A percentile compares a stretch with the other conserved stretches of the same genome.
These are phyloP conservation scores for Amphipoea oculea DNA, from an alignment of 2,888 invertebrate species.

Conservation along the genomic window DNA sequence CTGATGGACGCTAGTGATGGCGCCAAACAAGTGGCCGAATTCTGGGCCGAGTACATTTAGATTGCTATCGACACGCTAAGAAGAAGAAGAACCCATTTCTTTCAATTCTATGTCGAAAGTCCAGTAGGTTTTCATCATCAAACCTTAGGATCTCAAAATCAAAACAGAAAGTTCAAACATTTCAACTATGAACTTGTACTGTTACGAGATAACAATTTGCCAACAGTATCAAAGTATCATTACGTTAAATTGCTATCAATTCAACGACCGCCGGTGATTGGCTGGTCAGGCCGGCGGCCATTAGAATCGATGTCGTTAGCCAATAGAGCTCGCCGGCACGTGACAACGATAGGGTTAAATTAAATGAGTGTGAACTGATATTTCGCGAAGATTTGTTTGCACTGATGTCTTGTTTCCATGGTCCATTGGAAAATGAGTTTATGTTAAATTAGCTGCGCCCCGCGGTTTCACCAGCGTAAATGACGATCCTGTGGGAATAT, in stretches of 20 bases:
- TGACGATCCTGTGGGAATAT: too few relatives aligned
- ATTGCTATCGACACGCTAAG: too few relatives aligned
- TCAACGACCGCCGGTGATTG: constrained; percentile 64
- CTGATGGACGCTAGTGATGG: too few relatives aligned
- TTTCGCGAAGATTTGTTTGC: constrained; percentile 43
- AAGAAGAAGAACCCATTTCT: too few relatives aligned
- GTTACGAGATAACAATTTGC: constrained; percentile 53
- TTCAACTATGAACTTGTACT: constrained; percentile 42
- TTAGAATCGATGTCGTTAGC: constrained; percentile 58
- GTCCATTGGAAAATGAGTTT: too few relatives aligned
- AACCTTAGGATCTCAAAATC: background rate
- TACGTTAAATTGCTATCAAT: constrained; percentile 72
- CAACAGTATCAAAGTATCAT: constrained; percentile 60
- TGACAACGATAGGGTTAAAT: constrained; percentile 59
- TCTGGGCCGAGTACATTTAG: too few relatives aligned
- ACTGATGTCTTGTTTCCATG: constrained; percentile 24
- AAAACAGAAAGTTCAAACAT: constrained; percentile 40
- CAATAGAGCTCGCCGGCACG: constrained; percentile 59
- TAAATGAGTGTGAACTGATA: constrained; percentile 57
- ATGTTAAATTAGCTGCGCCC: too few relatives aligned
- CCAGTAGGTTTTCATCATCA: background rate
- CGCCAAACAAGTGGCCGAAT: too few relatives aligned
- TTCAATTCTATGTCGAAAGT: too few relatives aligned
- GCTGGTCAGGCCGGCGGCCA: constrained; percentile 38
- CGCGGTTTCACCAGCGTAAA: too few relatives aligned